A percentile compares a stretch with the other conserved stretches of the same genome.
Conservation (phyloP, 2,113 vertebrate genomes). For the Ursus arctos region DNA sequence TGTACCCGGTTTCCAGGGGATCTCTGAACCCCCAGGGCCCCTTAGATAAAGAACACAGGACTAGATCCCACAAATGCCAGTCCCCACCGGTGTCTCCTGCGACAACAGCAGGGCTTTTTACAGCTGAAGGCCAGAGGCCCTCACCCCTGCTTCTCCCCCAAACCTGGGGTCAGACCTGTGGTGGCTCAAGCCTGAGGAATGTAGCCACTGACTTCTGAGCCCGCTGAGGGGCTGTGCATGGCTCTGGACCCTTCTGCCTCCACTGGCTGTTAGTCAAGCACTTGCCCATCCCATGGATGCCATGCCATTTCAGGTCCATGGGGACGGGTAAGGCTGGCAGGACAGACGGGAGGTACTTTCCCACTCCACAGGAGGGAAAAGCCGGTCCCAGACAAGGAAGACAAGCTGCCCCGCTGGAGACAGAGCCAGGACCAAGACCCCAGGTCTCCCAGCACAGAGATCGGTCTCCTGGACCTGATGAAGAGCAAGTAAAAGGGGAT, state of each 20-base stretch:
- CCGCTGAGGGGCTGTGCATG: rapidly evolving
- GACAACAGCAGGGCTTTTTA: background rate
- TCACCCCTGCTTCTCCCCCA: background rate
- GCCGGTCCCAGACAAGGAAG: background rate
- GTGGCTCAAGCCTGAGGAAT: background rate
- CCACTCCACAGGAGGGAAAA: background rate
- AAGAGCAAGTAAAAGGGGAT: background rate
- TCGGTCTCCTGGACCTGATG: background rate
- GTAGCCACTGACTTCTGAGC: background rate
- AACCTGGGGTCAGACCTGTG: background rate
- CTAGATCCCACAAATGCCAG: background rate
- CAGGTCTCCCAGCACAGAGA: background rate
- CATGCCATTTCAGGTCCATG: background rate
- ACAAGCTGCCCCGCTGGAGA: background rate
- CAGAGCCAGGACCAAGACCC: background rate
- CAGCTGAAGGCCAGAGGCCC: background rate
- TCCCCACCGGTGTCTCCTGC: background rate
- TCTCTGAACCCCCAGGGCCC: background rate
- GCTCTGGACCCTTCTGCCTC: background rate
- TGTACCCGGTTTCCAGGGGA: background rate
- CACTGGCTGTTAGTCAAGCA: background rate
- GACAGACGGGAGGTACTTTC: background rate
- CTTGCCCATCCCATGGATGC: rapidly evolving
- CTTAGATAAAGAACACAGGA: background rate
- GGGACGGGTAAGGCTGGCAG: background rate